Evolutionary conservation across 1,140 invertebrate species (phyloP).

Genomic region (Ooceraea biroi): DNA sequence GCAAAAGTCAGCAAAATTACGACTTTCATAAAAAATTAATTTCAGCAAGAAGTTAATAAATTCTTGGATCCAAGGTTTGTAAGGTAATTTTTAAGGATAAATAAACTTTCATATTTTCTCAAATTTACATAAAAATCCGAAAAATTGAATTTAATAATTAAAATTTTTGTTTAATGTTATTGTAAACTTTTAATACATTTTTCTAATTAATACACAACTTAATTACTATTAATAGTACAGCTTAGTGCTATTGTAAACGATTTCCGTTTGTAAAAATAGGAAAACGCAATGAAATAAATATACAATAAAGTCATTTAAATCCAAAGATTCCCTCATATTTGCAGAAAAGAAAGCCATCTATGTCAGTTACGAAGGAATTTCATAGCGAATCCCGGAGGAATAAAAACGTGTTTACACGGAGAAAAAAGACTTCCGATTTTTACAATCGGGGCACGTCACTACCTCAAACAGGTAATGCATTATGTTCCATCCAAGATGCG

Average conservation of each 20-base stretch:
- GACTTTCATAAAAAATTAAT: background rate
- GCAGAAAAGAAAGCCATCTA: background rate
- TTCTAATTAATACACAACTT: no score
- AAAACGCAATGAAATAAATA: background rate
- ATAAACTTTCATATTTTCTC: no score
- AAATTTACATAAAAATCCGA: background rate
- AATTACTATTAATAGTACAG: no score
- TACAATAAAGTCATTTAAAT: conserved; percentile 13
- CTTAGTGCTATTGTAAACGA: no score
- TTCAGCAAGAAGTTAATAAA: no score
- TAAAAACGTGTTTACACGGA: background rate
- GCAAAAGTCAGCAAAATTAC: background rate
- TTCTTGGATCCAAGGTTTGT: no score
- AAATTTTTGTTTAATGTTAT: no score
- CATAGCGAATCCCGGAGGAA: background rate
- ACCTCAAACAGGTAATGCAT: conserved; percentile 21
- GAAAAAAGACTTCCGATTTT: background rate
- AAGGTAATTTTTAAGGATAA: no score
- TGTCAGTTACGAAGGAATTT: background rate
- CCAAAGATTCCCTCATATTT: background rate
- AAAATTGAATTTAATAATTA: no score
- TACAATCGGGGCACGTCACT: background rate
- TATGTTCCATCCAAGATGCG: conserved; percentile 39
- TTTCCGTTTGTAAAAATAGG: no score
- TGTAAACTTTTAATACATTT: no score